Conservation (phyloP, 2,888 invertebrate species). For the Oeneis ivallda region DNA sequence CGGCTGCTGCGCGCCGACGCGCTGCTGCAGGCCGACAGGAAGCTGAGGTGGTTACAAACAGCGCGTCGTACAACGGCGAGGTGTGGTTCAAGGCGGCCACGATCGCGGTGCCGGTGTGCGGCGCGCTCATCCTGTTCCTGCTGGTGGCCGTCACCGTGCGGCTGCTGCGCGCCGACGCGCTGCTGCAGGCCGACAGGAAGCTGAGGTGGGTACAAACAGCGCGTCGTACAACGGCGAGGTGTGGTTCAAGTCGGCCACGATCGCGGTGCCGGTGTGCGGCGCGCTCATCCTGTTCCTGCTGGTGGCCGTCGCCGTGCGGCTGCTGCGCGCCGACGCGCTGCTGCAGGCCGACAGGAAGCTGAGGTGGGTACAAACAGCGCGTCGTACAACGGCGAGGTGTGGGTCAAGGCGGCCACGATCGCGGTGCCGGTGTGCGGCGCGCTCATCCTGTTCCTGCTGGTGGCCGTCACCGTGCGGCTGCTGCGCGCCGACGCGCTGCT, state of each 20-base stretch:
- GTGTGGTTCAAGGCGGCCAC: not conserved
- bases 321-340: no score
- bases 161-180: not conserved
- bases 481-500: not conserved
- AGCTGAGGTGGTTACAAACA: slow-evolving; percentile 71
- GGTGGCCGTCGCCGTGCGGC: no score
- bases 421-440: not conserved
- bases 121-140: not conserved
- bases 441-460: not conserved
- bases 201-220: not conserved
- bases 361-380: no score
- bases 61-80: not conserved
- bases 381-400: not conserved
- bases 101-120: not conserved
- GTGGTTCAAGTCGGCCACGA: no score
- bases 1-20: slow-evolving; percentile 85
- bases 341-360: no score
- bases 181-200: not conserved
- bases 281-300: no score
- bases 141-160: not conserved
- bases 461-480: not conserved
- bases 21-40: slow-evolving; percentile 76
- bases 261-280: no score
- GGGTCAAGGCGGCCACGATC: not conserved
- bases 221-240: no score